Percentiles rank a stretch among this genome's conserved stretches.
Conservation (phyloP, 2,797 vertebrate species). For the Hippopotamyrus pictus region DNA sequence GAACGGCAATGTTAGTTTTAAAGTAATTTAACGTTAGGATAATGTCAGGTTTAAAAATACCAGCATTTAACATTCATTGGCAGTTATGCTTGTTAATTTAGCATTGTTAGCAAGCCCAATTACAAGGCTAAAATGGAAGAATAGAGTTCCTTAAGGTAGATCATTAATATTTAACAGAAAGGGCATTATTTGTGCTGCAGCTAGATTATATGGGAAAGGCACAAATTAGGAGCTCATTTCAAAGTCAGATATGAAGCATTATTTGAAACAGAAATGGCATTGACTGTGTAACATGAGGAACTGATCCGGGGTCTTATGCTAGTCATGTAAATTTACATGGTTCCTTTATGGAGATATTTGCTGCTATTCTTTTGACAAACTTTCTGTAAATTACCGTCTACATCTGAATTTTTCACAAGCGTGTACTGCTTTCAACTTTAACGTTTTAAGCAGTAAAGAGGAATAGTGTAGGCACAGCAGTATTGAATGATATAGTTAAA, state of each 20-base stretch:
- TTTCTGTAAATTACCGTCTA: neutral
- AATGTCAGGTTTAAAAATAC: neutral
- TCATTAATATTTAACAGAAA: neutral
- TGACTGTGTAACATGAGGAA: neutral
- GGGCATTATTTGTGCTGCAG: neutral
- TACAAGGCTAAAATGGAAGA: neutral
- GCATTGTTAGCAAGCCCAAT: neutral
- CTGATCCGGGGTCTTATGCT: neutral
- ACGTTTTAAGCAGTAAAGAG: neutral
- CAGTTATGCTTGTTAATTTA: neutral
- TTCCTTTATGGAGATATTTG: neutral
- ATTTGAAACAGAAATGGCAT: neutral
- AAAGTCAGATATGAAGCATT: neutral
- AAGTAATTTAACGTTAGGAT: neutral
- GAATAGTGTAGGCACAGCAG: neutral
- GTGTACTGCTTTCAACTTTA: neutral
- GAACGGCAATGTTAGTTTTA: neutral
- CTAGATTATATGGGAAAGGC: neutral
- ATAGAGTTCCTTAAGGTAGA: neutral
- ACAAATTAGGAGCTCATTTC: neutral
- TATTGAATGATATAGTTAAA: neutral
- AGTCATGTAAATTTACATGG: neutral
- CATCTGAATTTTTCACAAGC: neutral
- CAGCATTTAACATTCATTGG: neutral
- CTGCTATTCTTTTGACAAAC: neutral